Percentiles rank a stretch among this genome's conserved stretches.
Conservation (phyloP, 2,888 invertebrate species). For the Amphipyra tragopoginis region DNA sequence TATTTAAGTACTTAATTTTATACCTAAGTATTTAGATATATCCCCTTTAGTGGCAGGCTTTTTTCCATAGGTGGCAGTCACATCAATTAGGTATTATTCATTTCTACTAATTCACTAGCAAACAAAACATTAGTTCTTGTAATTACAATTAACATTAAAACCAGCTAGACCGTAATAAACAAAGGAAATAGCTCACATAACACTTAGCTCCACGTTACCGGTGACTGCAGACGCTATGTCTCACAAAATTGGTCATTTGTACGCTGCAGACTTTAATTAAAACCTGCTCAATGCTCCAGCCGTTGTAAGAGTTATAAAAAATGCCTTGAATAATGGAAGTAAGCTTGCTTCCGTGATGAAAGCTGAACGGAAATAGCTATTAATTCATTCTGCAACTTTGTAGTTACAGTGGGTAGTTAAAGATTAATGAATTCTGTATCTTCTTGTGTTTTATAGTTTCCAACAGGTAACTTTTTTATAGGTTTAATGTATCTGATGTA, state of each 20-base stretch:
- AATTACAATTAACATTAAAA: too few species aligned
- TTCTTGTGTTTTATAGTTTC: background rate
- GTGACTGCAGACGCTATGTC: background rate
- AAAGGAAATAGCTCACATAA: background rate
- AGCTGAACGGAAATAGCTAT: background rate
- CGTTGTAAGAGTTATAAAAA: background rate
- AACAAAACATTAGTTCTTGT: too few species aligned
- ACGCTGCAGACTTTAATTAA: constrained; percentile 9
- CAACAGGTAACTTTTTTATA: background rate
- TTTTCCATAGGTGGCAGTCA: too few species aligned
- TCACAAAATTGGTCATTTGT: background rate
- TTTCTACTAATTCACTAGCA: too few species aligned
- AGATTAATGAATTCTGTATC: background rate
- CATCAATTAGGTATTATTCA: too few species aligned
- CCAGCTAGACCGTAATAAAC: background rate
- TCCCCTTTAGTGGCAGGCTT: too few species aligned
- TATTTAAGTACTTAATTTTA: too few species aligned
- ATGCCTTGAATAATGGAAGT: background rate
- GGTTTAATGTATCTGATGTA: too few species aligned
- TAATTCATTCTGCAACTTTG: background rate
- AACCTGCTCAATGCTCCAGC: background rate
- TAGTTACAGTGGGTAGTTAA: background rate
- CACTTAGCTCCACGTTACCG: background rate
- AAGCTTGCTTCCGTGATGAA: background rate
- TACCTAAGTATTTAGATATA: too few species aligned